phyloP scores from a whole-genome alignment of 2,888 invertebrate genomes.

The Pardosa pseudoannulata region DNA sequence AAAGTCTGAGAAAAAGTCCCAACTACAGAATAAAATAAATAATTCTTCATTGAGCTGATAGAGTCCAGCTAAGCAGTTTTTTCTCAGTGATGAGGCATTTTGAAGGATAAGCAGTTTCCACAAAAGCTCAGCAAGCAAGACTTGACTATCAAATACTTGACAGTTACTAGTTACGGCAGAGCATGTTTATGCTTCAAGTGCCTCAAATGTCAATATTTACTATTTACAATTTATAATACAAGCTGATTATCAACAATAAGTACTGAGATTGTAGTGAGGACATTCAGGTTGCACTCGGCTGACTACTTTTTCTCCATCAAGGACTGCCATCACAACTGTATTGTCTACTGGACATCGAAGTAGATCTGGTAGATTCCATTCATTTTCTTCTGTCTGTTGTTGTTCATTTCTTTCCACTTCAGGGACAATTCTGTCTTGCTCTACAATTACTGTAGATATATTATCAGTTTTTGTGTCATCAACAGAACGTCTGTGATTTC shows the following conservation, averaged over 20 bases:
- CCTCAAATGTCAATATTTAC: not conserved
- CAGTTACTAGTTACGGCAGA: constrained; percentile 68
- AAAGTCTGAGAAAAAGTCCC: constrained; percentile 16
- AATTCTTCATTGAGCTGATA: constrained; percentile 51
- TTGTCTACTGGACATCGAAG: constrained; percentile 70
- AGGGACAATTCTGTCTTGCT: constrained; percentile 38
- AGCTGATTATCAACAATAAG: constrained; percentile 72
- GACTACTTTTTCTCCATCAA: constrained; percentile 73
- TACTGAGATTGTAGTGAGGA: constrained; percentile 73
- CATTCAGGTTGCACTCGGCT: constrained; percentile 71
- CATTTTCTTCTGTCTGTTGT: constrained; percentile 35
- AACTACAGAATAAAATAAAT: constrained; percentile 64
- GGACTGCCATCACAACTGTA: constrained; percentile 72
- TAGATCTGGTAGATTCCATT: constrained; percentile 66
- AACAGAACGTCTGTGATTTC: constrained; percentile 51
- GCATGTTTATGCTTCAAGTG: constrained; percentile 37
- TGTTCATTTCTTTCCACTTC: constrained; percentile 35
- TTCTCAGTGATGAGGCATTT: constrained; percentile 27
- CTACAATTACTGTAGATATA: constrained; percentile 45
- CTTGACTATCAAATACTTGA: constrained; percentile 36
- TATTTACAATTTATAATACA: constrained; percentile 64
- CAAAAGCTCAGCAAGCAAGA: constrained; percentile 53
- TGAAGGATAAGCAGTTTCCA: constrained; percentile 38
- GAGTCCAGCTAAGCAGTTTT: constrained; percentile 39
- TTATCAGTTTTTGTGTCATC: constrained; percentile 54